phyloP scores from a whole-genome alignment of 2,888 invertebrate species.

The Notocelia uddmanniana region DNA sequence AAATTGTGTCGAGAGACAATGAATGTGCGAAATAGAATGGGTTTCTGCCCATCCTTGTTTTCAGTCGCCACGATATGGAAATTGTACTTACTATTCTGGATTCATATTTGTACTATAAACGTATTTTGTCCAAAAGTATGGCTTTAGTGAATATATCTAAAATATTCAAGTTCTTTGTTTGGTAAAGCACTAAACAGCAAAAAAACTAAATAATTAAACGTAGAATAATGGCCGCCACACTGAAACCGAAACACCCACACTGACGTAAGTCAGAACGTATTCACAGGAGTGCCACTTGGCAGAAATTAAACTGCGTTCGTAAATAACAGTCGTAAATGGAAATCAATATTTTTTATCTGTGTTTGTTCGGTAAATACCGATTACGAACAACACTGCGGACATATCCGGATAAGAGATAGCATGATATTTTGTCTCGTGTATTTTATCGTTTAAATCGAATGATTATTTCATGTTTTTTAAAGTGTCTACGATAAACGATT shows the following conservation, averaged over 20 bases:
- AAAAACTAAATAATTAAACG: slow-evolving; percentile 79
- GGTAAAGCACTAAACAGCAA: slow-evolving; percentile 75
- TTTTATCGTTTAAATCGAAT: background rate
- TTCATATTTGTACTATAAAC: slow-evolving; percentile 88
- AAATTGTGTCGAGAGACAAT: slow-evolving; percentile 63
- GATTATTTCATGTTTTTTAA: too few relatives aligned
- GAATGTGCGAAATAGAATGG: slow-evolving; percentile 73
- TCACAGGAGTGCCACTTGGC: slow-evolving; percentile 85
- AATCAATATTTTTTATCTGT: slow-evolving; percentile 34
- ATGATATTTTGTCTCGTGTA: background rate
- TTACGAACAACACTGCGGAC: background rate
- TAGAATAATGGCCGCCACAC: slow-evolving; percentile 82
- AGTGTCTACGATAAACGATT: too few relatives aligned
- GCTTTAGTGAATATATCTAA: slow-evolving; percentile 64
- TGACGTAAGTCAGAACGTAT: slow-evolving; percentile 81
- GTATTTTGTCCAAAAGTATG: slow-evolving; percentile 70
- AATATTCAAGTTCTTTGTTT: slow-evolving; percentile 77
- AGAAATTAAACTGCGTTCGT: slow-evolving; percentile 76
- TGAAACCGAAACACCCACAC: slow-evolving; percentile 81
- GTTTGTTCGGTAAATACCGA: slow-evolving; percentile 21
- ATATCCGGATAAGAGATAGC: background rate
- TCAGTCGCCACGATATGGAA: slow-evolving; percentile 63
- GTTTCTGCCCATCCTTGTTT: slow-evolving; percentile 75
- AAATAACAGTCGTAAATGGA: slow-evolving; percentile 41
- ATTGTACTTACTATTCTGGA: slow-evolving; percentile 93